These are phyloP conservation scores for Bradypus variegatus DNA, from an alignment of 2,797 vertebrate species.

Conservation along the genomic window DNA sequence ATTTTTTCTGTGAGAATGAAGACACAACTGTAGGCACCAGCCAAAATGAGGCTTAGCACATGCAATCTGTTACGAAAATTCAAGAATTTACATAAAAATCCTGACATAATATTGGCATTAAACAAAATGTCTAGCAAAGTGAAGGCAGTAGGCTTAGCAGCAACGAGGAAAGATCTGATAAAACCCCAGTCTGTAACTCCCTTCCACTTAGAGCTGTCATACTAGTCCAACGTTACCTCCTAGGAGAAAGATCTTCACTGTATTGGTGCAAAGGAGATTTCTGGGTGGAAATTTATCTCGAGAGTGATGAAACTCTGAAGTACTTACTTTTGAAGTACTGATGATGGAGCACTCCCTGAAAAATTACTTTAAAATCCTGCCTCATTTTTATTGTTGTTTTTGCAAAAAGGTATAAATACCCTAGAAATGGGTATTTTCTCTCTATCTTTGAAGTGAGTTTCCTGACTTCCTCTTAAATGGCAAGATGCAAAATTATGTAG, in stretches of 20 bases:
- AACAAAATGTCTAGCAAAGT: constrained; percentile 55
- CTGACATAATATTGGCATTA: constrained; percentile 62
- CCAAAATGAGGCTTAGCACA: constrained; percentile 47
- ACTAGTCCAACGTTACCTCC: not conserved
- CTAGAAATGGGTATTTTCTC: not conserved
- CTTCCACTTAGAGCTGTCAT: not conserved
- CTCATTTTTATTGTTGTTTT: not conserved
- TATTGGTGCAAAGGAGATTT: not conserved
- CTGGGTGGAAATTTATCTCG: not conserved
- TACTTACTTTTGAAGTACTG: not conserved
- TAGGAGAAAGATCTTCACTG: constrained; percentile 14
- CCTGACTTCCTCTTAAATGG: not conserved
- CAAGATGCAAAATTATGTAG: not conserved
- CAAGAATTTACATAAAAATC: constrained; percentile 60
- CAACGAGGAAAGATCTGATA: not conserved
- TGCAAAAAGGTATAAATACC: not conserved
- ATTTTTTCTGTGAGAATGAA: constrained; percentile 50
- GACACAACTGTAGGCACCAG: constrained; percentile 31
- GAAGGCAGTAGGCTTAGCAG: constrained; percentile 55
- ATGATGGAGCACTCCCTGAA: not conserved
- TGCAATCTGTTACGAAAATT: constrained; percentile 59
- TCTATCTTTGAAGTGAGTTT: not conserved
- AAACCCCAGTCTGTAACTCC: constrained; percentile 17
- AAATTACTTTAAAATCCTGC: not conserved
- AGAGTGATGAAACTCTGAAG: not conserved